phyloP scores from a whole-genome alignment of 1,140 invertebrate species.

The Ceratoteleas bidentatus region DNA sequence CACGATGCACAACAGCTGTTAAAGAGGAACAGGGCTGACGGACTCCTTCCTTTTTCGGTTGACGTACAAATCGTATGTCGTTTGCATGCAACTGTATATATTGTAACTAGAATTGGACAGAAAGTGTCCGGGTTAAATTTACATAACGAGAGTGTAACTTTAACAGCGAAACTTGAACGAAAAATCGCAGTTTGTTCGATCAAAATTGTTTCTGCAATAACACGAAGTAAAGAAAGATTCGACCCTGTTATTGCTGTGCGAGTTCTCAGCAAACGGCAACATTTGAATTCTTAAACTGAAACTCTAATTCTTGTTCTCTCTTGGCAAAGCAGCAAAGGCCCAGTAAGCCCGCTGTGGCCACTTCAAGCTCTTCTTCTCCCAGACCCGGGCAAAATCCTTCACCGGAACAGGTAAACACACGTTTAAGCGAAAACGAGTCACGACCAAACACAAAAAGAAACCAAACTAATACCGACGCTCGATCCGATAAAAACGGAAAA shows the following conservation, averaged over 20 bases:
- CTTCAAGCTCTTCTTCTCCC: constrained; percentile 82
- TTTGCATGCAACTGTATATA: background rate
- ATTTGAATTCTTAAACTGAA: constrained; percentile 69
- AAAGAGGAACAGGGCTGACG: constrained; percentile 41
- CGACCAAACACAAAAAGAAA: constrained; percentile 28
- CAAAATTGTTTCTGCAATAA: background rate
- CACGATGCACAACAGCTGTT: constrained; percentile 55
- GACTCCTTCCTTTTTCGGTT: background rate
- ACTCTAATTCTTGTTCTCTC: constrained; percentile 79
- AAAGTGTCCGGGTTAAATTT: no score
- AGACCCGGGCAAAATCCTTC: constrained; percentile 83
- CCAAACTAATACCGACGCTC: background rate
- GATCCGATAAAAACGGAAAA: no score
- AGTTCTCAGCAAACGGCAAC: constrained; percentile 19
- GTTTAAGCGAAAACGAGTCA: constrained; percentile 60
- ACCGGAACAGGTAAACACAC: constrained; percentile 84
- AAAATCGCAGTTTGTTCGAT: no score
- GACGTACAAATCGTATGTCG: no score
- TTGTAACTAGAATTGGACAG: no score
- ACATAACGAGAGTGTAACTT: no score
- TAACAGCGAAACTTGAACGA: no score
- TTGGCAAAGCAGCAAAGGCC: constrained; percentile 82
- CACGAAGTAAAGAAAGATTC: constrained; percentile 6
- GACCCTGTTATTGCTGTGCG: constrained; percentile 19
- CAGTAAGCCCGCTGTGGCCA: constrained; percentile 82